phyloP scores from a whole-genome alignment of 2,113 vertebrate species.

The Tretioscincus oriximinensis region DNA sequence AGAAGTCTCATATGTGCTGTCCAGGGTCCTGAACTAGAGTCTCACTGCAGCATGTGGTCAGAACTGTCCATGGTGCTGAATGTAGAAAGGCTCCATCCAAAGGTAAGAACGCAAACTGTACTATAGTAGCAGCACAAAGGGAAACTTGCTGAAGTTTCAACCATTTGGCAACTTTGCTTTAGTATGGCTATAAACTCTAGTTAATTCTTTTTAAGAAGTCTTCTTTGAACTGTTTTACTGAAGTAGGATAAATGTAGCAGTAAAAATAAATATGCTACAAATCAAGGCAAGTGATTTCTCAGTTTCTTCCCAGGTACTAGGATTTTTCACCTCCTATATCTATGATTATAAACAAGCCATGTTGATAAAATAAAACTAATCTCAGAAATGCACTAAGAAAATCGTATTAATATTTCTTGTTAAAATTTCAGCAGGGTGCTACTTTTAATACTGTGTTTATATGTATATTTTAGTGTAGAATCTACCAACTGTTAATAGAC shows the following conservation, averaged over 20 bases:
- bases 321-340: background rate
- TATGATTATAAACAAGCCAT: background rate
- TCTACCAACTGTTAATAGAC: background rate
- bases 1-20: background rate
- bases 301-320: background rate
- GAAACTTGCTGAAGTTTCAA: background rate
- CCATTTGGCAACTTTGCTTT: background rate
- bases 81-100: background rate
- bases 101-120: background rate
- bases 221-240: background rate
- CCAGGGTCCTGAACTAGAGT: constrained; percentile 6
- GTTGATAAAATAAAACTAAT: background rate
- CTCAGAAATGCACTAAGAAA: background rate
- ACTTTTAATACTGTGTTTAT: too few species aligned
- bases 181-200: background rate
- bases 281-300: background rate
- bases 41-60: fast-evolving
- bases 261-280: background rate
- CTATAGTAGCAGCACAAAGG: background rate
- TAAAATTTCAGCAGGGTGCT: background rate
- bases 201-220: background rate
- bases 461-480: too few species aligned
- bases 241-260: background rate
- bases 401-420: background rate
- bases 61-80: constrained; percentile 13